Percentiles rank a stretch among this genome's conserved stretches.
phyloP scores from a whole-genome alignment of 2,113 vertebrate genomes.

The Heterocephalus glaber region DNA sequence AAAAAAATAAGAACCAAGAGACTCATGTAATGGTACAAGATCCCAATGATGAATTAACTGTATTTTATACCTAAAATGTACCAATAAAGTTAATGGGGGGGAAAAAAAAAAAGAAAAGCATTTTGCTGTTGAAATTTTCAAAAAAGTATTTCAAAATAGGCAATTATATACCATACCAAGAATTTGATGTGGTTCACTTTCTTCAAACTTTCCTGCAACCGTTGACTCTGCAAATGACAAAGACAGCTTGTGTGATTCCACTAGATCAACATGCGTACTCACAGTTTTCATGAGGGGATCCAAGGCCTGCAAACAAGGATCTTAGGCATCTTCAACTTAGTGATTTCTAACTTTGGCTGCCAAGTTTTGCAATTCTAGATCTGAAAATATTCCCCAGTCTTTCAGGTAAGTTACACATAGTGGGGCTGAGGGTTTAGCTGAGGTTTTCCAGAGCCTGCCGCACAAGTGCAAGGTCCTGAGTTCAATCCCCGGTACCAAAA shows the following conservation, averaged over 20 bases:
- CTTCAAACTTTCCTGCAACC: slow-evolving; percentile 92
- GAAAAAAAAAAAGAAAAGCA: too few species aligned
- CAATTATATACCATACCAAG: slow-evolving; percentile 87
- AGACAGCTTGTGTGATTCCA: not conserved
- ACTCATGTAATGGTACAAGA: too few species aligned
- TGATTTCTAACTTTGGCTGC: not conserved
- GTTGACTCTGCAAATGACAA: slow-evolving; percentile 89
- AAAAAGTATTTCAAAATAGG: not conserved
- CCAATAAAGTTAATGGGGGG: too few species aligned
- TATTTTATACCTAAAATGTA: too few species aligned
- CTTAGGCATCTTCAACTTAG: not conserved
- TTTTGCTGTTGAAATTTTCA: not conserved
- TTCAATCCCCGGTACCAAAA: too few species aligned
- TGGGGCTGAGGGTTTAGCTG: too few species aligned
- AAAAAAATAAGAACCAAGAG: too few species aligned
- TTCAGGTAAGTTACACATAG: not conserved
- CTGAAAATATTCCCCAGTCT: not conserved
- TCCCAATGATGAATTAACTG: too few species aligned
- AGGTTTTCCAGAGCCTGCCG: too few species aligned
- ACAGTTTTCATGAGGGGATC: not conserved
- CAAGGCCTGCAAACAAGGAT: not conserved
- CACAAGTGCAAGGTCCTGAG: too few species aligned
- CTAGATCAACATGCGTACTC: not conserved
- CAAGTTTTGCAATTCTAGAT: slow-evolving; percentile 9
- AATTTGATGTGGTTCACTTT: slow-evolving; percentile 92